Percentiles rank a stretch among this genome's conserved stretches.
Conservation (phyloP, 2,113 vertebrate species). For the Trichechus manatus region DNA sequence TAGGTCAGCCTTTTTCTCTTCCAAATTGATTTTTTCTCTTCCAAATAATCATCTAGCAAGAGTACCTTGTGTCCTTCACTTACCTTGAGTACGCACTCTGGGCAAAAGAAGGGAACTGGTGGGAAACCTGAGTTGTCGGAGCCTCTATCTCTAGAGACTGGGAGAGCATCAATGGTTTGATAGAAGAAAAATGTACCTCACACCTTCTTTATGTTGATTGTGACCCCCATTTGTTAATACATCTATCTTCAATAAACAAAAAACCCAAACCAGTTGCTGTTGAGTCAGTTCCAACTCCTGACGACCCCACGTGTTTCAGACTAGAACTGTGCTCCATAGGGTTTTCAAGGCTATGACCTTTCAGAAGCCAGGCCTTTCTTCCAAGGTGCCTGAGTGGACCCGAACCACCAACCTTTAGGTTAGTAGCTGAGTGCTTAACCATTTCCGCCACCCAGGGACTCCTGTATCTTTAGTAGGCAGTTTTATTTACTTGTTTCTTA, state of each 20-base stretch:
- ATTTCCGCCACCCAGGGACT: background rate
- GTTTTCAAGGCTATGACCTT: no score
- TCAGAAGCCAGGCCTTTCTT: background rate
- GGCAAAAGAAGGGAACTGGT: background rate
- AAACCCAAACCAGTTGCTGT: background rate
- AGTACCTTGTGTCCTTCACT: background rate
- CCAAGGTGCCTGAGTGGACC: background rate
- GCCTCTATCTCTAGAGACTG: background rate
- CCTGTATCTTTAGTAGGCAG: background rate
- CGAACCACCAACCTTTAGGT: background rate
- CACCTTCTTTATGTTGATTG: background rate
- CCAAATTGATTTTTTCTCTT: background rate
- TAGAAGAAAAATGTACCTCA: background rate
- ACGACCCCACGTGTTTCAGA: background rate
- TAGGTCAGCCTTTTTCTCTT: background rate
- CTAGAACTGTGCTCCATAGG: background rate
- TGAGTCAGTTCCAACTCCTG: background rate
- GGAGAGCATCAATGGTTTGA: background rate
- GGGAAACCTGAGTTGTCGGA: background rate
- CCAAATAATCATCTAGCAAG: background rate
- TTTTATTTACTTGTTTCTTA: slow-evolving; percentile 4
- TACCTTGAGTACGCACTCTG: background rate
- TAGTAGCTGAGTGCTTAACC: background rate
- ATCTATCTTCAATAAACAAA: background rate
- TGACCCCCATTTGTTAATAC: background rate